These are phyloP conservation scores for Ctenodactylus gundi DNA, from an alignment of 2,113 vertebrate species.

Conservation along the genomic window DNA sequence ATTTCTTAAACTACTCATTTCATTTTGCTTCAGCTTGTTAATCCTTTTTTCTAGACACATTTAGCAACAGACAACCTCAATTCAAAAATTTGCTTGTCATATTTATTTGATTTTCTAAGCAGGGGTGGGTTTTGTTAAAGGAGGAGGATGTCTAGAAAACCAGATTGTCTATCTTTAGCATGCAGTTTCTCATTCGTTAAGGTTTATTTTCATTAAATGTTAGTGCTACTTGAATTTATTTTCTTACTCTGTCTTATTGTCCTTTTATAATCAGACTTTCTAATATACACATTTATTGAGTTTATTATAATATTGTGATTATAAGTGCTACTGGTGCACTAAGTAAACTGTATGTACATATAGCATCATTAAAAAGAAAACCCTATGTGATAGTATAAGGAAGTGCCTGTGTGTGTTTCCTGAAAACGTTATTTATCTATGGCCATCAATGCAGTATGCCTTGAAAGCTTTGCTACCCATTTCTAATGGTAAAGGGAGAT, in stretches of 20 bases:
- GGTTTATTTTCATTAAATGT: slow-evolving; percentile 68
- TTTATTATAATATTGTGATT: no score
- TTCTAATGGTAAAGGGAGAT: background rate
- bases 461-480: slow-evolving; percentile 29
- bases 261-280: slow-evolving; percentile 58
- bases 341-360: slow-evolving; percentile 71
- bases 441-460: background rate
- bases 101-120: slow-evolving; percentile 41
- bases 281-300: no score
- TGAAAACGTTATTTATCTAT: slow-evolving; percentile 49
- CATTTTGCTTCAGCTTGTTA: background rate
- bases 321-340: slow-evolving; percentile 50
- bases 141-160: background rate
- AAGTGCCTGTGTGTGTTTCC: background rate
- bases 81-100: background rate
- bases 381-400: slow-evolving; percentile 54
- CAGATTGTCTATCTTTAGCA: slow-evolving; percentile 46
- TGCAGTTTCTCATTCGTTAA: background rate
- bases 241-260: slow-evolving; percentile 54
- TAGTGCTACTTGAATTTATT: slow-evolving; percentile 51
- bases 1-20: background rate
- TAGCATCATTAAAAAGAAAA: slow-evolving; percentile 65
- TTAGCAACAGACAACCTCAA: slow-evolving; percentile 17
- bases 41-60: background rate
- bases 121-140: slow-evolving; percentile 29